Conservation (phyloP, 2,888 invertebrate species). For the Aleiodes leptofemur region DNA sequence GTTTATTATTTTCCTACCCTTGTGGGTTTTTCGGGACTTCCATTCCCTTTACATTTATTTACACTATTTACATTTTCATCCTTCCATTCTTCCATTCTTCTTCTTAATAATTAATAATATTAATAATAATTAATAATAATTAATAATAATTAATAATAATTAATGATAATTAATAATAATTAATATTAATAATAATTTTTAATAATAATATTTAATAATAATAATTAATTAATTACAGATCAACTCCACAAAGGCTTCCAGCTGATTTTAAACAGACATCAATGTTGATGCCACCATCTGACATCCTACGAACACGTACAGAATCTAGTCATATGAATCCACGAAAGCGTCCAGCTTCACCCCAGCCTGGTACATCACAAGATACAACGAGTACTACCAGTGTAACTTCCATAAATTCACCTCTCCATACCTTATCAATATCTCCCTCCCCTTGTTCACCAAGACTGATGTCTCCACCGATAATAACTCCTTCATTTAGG, state of each 20-base stretch:
- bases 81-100: too few species aligned
- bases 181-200: too few species aligned
- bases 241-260: conserved; percentile 71
- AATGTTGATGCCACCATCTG: conserved; percentile 70
- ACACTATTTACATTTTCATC: too few species aligned
- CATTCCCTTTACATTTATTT: too few species aligned
- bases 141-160: too few species aligned
- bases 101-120: too few species aligned
- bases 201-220: too few species aligned
- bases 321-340: conserved; percentile 67
- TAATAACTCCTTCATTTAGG: conserved; percentile 61
- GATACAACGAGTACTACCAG: conserved; percentile 59
- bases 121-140: too few species aligned
- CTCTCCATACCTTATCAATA: conserved; percentile 69
- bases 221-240: conserved; percentile 49
- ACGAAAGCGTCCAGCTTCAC: conserved; percentile 62
- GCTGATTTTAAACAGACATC: conserved; percentile 65
- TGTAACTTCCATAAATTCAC: conserved; percentile 68
- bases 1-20: too few species aligned
- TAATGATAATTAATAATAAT: too few species aligned
- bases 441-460: conserved; percentile 70
- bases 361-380: conserved; percentile 69
- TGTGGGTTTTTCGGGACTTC: too few species aligned
- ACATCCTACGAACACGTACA: conserved; percentile 70
- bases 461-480: conserved; percentile 71